Base-by-base conservation (phyloP, 2,888 invertebrate species). In the Oscheius onirici region DNA sequence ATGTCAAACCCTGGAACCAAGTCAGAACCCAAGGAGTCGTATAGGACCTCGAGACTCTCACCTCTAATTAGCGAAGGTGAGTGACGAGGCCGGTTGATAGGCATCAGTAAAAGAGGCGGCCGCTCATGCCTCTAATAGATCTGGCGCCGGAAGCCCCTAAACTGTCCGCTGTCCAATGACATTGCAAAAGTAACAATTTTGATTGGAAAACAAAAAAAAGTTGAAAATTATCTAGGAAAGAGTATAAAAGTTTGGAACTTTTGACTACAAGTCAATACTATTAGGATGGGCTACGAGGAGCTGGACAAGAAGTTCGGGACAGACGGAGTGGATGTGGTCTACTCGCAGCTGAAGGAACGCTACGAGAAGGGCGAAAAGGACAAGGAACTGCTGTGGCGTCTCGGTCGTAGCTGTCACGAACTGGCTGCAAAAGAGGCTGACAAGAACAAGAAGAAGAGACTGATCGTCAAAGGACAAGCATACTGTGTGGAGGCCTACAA, bases 381-480 rank as follows among this genome's bases (percentile, higher is more conserved):
- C 22, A 26, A n/a, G 15, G 77, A 77, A n/a, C 63, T 77, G 49
- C 60, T 73, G n/a, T 75, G 73, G 73, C 71, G 77, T 26, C 57
- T 77, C 57, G 77, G 73, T 66, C 70, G 72, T 63, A 67, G 73
- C 61, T 73, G 75, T 24, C 73, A 77, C 43, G 77, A 77, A 26
- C 15, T 67, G 43, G 54, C 68, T 17, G 20, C 17, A 26, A 15
- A 20, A 11, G 34, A 49, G 13, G 13, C 66, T 5, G 78, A 78
- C 52, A 78, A 78, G 49, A 71, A 73, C 40, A 81, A 79, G 72
- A 75, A 79, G 69, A 85, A 86, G 74, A 75, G 78, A 15, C 67
- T 83, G 34, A 65, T 85, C 46, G 41, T 69, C 26, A 86, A 86
- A 67, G 85, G 84, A 46, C 76, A 81, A 60, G 73, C 77, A 20